phyloP scores from a whole-genome alignment of 1,140 invertebrate species.

The Ips nitidus region DNA sequence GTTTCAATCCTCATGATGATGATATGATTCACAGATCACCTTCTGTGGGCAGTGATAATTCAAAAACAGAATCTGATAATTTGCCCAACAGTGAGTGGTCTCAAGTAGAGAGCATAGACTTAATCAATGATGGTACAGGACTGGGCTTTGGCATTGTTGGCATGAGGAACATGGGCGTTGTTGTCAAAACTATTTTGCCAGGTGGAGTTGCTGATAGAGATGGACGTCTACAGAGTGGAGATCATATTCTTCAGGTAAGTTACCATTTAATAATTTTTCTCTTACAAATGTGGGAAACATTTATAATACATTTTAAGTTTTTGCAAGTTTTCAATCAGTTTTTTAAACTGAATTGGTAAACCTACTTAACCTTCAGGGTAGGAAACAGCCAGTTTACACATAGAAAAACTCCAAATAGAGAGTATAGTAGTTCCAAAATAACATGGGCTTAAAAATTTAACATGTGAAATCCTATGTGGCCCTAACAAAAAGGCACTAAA shows the following conservation, averaged over 20 bases:
- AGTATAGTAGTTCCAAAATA: too few species aligned
- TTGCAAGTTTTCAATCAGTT: too few species aligned
- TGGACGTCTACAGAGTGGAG: slow-evolving; percentile 88
- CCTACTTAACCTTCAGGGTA: too few species aligned
- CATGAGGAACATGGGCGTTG: slow-evolving; percentile 92
- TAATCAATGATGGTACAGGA: slow-evolving; percentile 93
- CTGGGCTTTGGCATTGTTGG: slow-evolving; percentile 98
- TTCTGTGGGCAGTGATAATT: slow-evolving; percentile 71
- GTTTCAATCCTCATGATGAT: slow-evolving; percentile 61
- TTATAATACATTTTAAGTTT: too few species aligned
- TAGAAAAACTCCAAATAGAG: too few species aligned
- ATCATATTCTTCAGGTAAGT: slow-evolving; percentile 92
- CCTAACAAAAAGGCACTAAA: too few species aligned
- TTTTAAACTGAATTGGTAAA: too few species aligned
- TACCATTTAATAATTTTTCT: not conserved
- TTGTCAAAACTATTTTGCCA: slow-evolving; percentile 95
- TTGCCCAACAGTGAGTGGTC: slow-evolving; percentile 90
- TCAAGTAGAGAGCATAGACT: slow-evolving; percentile 93
- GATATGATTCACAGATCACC: slow-evolving; percentile 61
- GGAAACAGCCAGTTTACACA: not conserved
- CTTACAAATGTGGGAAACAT: too few species aligned
- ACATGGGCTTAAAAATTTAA: too few species aligned
- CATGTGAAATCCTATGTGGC: too few species aligned
- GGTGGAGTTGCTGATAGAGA: slow-evolving; percentile 95
- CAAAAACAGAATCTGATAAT: slow-evolving; percentile 71